Base-by-base conservation (phyloP, 1,140 invertebrate genomes). In the Rhopalosiphum maidis region DNA sequence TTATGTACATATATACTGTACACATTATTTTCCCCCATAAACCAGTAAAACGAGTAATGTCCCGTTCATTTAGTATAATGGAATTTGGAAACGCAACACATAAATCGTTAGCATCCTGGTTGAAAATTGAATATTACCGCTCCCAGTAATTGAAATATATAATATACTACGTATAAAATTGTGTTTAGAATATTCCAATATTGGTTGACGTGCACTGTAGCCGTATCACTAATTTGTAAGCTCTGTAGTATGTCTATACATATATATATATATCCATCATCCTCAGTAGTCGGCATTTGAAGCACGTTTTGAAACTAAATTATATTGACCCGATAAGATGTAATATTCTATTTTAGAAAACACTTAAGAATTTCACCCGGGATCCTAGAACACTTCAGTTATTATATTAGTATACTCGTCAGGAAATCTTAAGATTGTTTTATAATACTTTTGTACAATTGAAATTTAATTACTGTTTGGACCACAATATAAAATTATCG, bases 111-210 rank as follows among this genome's bases (percentile, higher is more conserved):
- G 37, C 21, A 21, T 60, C 89, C 89, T 55, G 89, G n/a, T n/a
- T 90, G 89, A 68, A 90, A 90, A 90, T 90, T 90, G 89, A 90
- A 90, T 90, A 90, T 90, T 90, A 68, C 37, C 15, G 55, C 43
- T n/a, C 55, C 11, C 55, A 15, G 89, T 90, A 90, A 90, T 90
- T 90, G 37, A 68, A 90, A 90, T 68, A 68, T 90, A 90, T 90
- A 90, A 90, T 90, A 68, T 43, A 41, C 15, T 60, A 43, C 37
- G 48, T 51, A 43, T 68, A 90, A 90, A 90, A 90, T 90, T 90
- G 37, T 68, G 37, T 43, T n/a, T 23, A 90, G 25, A 90, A 68
- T 83, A 41, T 90, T 90, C 37, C 54, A 90, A 60, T 90, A 68
- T 43, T 90, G 89, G 89, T 30, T 41, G 37, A 90, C 2, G 37